These are phyloP conservation scores for Lasius fuliginosus DNA, from an alignment of 2,888 invertebrate species.

Conservation along the genomic window DNA sequence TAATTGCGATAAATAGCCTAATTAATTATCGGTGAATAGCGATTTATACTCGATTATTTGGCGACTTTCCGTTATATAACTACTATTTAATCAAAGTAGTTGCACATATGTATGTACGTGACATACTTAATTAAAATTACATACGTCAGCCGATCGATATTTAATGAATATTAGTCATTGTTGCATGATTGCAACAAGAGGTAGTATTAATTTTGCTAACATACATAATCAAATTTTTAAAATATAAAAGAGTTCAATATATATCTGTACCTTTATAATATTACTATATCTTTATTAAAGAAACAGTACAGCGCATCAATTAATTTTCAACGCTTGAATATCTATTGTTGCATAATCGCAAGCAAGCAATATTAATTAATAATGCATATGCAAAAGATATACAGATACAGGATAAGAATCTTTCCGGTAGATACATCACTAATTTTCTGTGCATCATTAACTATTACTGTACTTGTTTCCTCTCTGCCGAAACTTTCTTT, in stretches of 20 bases:
- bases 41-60: constrained; percentile 4
- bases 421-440: not conserved
- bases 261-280: not conserved
- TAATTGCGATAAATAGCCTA: constrained; percentile 33
- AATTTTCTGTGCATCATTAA: constrained; percentile 34
- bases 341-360: constrained; percentile 25
- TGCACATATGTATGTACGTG: not conserved
- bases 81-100: not conserved
- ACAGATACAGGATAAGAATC: constrained; percentile 6
- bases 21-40: constrained; percentile 26
- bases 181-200: not conserved
- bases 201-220: not conserved
- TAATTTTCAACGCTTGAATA: not conserved
- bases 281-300: not conserved
- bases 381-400: constrained; percentile 1
- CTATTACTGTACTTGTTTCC: constrained; percentile 9
- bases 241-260: not conserved
- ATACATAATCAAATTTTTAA: not conserved
- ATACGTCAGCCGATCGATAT: not conserved
- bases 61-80: not conserved
- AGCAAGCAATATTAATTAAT: constrained; percentile 28
- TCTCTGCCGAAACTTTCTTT: constrained; percentile 18
- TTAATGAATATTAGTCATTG: not conserved
- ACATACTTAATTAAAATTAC: not conserved
- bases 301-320: not conserved